Conservation (phyloP, 2,888 invertebrate species). For the Heliconius sara region DNA sequence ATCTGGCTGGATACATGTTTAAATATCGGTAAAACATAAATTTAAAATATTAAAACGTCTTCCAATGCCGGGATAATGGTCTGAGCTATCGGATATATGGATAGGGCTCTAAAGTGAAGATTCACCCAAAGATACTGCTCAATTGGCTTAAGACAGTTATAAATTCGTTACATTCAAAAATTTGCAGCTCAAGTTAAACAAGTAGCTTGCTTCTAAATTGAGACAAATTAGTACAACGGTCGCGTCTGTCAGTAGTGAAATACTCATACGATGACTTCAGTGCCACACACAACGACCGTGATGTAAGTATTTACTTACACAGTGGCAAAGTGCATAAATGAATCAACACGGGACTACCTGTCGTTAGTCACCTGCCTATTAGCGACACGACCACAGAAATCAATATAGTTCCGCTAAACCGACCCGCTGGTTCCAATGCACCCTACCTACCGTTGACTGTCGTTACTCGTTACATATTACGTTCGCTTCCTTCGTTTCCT, state of each 20-base stretch:
- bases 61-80: too few relatives aligned
- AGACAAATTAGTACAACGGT: background rate
- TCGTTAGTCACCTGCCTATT: constrained; percentile 37
- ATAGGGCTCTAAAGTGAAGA: too few relatives aligned
- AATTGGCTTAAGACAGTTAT: background rate
- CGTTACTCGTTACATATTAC: constrained; percentile 7
- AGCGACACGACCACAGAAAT: constrained; percentile 38
- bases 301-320: background rate
- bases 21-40: too few relatives aligned
- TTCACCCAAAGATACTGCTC: background rate
- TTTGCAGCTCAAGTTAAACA: background rate
- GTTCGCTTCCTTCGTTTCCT: constrained; percentile 22
- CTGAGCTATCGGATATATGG: too few relatives aligned
- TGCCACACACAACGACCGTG: background rate
- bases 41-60: too few relatives aligned
- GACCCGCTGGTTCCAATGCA: constrained; percentile 26
- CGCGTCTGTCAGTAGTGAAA: background rate
- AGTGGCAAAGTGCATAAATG: background rate
- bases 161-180: background rate
- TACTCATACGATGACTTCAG: background rate
- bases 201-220: background rate
- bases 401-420: constrained; percentile 45
- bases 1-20: too few relatives aligned
- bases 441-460: constrained; percentile 35
- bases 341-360: constrained; percentile 11